Conservation (phyloP, 2,113 vertebrate species). For the Sterna hirundo region DNA sequence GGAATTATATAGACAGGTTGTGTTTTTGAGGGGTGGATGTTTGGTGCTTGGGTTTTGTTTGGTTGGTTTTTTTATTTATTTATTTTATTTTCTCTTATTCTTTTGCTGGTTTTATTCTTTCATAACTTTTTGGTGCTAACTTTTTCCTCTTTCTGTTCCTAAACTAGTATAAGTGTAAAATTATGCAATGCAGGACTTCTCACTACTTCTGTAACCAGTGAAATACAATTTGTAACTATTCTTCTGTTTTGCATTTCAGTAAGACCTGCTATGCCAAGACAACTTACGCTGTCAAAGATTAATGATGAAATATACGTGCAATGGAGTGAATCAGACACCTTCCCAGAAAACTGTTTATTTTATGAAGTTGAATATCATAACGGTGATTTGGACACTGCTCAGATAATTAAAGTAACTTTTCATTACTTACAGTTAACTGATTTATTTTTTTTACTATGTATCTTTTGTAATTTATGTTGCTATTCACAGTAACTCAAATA, state of each 20-base stretch:
- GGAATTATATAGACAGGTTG: not conserved
- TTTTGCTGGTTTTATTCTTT: not conserved
- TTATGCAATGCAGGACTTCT: not conserved
- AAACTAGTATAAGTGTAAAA: not conserved
- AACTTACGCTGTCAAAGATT: not conserved
- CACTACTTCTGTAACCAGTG: not conserved
- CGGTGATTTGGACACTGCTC: not conserved
- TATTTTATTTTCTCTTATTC: not conserved
- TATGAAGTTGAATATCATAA: constrained; percentile 15
- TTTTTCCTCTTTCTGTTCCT: not conserved
- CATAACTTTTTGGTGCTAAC: not conserved
- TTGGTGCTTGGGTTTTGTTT: not conserved
- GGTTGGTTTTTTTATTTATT: not conserved
- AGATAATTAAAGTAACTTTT: not conserved
- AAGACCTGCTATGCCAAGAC: constrained; percentile 49
- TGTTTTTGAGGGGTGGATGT: not conserved
- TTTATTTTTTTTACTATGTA: not conserved
- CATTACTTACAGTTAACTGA: not conserved
- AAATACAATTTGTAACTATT: not conserved
- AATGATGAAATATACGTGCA: not conserved
- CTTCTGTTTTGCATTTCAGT: constrained; percentile 21
- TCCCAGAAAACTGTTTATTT: not conserved
- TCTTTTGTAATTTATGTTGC: not conserved
- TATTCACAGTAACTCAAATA: not conserved
- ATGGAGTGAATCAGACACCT: constrained; percentile 33